Conservation (phyloP, 2,113 vertebrate species). For the Campylomormyrus tamandua region DNA sequence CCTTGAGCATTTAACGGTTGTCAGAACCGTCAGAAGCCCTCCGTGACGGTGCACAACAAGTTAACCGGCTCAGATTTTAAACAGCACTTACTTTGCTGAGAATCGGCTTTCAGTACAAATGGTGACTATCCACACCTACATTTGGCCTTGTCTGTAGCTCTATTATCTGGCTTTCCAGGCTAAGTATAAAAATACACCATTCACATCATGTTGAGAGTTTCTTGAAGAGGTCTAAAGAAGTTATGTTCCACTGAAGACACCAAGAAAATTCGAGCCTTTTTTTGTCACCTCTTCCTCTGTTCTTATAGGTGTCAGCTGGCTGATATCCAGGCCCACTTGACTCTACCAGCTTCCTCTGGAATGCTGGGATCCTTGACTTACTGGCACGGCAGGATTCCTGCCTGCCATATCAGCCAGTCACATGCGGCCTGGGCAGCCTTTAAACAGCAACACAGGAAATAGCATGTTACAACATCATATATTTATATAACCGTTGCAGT, state of each 20-base stretch:
- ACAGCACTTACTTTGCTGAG: background rate
- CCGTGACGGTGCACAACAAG: background rate
- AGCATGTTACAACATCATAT: background rate
- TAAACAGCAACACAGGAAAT: background rate
- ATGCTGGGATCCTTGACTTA: background rate
- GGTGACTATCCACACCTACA: background rate
- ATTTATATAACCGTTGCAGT: background rate
- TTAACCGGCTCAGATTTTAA: background rate
- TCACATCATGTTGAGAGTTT: background rate
- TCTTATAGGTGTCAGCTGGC: background rate
- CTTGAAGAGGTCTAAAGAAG: background rate
- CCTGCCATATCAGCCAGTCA: background rate
- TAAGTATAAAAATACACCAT: background rate
- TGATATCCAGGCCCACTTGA: background rate
- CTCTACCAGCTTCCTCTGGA: background rate
- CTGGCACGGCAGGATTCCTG: background rate
- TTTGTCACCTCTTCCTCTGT: background rate
- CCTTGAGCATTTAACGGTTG: background rate
- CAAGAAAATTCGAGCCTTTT: background rate
- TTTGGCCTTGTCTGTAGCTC: background rate
- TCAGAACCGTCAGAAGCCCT: background rate
- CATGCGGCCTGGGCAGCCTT: background rate
- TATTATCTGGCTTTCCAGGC: background rate
- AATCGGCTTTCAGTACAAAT: background rate
- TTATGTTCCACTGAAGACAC: background rate